phyloP scores from a whole-genome alignment of 2,113 vertebrate genomes.

The Vicugna pacos region DNA sequence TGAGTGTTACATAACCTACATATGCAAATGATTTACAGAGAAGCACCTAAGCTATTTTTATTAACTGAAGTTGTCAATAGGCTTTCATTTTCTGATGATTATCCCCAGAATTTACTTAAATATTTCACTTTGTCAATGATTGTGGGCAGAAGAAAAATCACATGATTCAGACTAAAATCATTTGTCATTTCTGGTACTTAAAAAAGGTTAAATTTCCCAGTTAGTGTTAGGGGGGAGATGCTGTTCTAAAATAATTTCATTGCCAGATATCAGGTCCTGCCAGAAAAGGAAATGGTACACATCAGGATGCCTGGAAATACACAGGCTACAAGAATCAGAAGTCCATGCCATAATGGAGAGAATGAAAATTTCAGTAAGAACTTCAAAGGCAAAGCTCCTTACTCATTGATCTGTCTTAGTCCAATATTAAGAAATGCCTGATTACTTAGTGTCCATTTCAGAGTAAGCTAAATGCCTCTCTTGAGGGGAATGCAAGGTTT shows the following conservation, averaged over 20 bases:
- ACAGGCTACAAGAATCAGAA: not conserved
- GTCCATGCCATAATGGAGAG: not conserved
- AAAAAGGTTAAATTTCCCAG: not conserved
- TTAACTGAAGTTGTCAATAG: not conserved
- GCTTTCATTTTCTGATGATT: not conserved
- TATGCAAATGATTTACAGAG: not conserved
- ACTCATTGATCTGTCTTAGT: not conserved
- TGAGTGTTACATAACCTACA: not conserved
- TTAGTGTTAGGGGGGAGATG: not conserved
- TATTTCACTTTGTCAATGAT: not conserved
- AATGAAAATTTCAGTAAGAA: conserved; percentile 35
- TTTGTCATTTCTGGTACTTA: conserved; percentile 2
- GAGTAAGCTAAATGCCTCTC: conserved; percentile 7
- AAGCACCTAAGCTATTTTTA: not conserved
- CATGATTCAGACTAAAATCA: not conserved
- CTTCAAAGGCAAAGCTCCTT: conserved; percentile 11
- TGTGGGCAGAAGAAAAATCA: not conserved
- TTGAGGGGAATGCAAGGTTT: conserved; percentile 2
- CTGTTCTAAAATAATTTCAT: not conserved
- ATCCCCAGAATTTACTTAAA: not conserved
- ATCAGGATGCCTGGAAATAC: not conserved
- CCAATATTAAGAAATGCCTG: conserved; percentile 22
- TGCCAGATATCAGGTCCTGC: not conserved
- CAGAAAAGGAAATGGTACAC: conserved; percentile 12
- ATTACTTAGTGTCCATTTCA: conserved; percentile 28